A percentile compares a stretch with the other conserved stretches of the same genome.
These are phyloP conservation scores for Crioceris asparagi DNA, from an alignment of 2,888 invertebrate genomes.

Conservation along the genomic window DNA sequence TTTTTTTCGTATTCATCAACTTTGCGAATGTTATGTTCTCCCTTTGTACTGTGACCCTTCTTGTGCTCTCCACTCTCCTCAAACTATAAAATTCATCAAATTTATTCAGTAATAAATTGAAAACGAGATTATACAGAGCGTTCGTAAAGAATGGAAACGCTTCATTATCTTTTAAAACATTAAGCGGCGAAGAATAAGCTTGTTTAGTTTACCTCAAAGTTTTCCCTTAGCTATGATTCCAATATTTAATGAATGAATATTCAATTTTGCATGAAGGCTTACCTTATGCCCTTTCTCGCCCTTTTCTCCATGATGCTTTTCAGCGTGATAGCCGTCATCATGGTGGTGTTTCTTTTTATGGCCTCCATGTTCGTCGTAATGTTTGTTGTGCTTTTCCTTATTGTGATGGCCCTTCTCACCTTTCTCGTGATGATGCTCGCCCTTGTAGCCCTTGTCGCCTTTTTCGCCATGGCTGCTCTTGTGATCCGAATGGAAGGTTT, in stretches of 20 bases:
- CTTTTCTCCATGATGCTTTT: slow-evolving; percentile 42
- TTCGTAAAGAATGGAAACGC: too few species aligned
- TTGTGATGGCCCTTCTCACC: slow-evolving; percentile 34
- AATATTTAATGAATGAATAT: too few species aligned
- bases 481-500: slow-evolving; percentile 26
- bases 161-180: too few species aligned
- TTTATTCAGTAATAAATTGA: too few species aligned
- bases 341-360: slow-evolving; percentile 42
- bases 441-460: slow-evolving; percentile 33
- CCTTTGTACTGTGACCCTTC: slow-evolving; percentile 65
- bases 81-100: slow-evolving; percentile 24
- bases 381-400: slow-evolving; percentile 41
- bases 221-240: too few species aligned
- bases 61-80: slow-evolving; percentile 50
- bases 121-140: too few species aligned
- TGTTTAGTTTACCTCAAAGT: too few species aligned
- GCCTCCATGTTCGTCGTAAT: slow-evolving; percentile 40
- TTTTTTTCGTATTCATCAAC: slow-evolving; percentile 68
- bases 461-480: slow-evolving; percentile 29
- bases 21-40: slow-evolving; percentile 62
- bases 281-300: slow-evolving; percentile 40
- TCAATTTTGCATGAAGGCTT: slow-evolving; percentile 5
- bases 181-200: too few species aligned
- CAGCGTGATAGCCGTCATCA: slow-evolving; percentile 38
- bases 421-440: slow-evolving; percentile 31